These are phyloP conservation scores for Tauraco erythrolophus DNA, from an alignment of 2,113 vertebrate genomes.

Conservation along the genomic window DNA sequence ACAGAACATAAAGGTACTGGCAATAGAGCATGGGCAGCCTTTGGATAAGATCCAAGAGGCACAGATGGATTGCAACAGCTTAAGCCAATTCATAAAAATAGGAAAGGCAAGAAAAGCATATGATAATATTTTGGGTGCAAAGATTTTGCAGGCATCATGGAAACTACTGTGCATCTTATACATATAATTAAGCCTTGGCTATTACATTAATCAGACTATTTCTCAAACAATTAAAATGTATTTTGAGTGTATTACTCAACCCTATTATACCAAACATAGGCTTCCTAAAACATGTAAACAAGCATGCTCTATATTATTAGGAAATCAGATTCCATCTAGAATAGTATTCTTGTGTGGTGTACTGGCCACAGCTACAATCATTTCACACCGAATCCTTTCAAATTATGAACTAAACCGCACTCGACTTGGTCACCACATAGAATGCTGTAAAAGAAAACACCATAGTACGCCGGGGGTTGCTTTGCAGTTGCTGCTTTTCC, in stretches of 20 bases:
- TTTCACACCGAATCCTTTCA: neutral
- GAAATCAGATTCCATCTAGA: neutral
- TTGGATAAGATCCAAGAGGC: neutral
- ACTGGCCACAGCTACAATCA: neutral
- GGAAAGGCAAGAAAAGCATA: neutral
- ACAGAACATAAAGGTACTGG: neutral
- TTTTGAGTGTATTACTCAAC: neutral
- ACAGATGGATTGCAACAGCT: neutral
- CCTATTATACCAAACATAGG: neutral
- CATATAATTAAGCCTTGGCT: neutral
- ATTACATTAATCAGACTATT: constrained; percentile 17
- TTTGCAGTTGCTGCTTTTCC: neutral
- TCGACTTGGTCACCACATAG: neutral
- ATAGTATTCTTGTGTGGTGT: neutral
- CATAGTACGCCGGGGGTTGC: neutral
- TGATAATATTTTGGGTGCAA: neutral
- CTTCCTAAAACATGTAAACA: neutral
- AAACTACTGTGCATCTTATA: neutral
- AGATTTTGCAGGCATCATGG: neutral
- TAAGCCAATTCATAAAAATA: neutral
- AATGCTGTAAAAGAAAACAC: neutral
- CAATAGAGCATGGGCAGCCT: neutral
- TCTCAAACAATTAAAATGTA: neutral
- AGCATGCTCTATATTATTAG: neutral
- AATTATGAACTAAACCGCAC: neutral